Evolutionary conservation across 53 echinoderm and acorn worm genomes (phyloP).

Genomic region (Crossaster papposus): DNA sequence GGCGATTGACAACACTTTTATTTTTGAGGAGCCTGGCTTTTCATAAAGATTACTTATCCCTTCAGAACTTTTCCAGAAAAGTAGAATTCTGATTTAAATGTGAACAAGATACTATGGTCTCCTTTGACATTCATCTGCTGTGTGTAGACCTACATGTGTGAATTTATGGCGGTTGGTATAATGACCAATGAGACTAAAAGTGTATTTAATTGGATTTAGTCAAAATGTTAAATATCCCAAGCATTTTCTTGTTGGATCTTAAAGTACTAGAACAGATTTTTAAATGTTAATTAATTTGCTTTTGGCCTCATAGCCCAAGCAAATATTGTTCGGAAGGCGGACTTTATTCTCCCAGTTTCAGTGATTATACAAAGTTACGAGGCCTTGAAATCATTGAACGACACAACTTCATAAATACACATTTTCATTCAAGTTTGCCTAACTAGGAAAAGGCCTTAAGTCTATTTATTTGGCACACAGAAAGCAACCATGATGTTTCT

Average conservation of each 20-base stretch:
- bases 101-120: slow-evolving; percentile 14
- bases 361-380: too few species aligned
- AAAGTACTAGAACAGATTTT: neutral
- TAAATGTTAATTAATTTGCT: neutral
- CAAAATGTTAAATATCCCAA: neutral
- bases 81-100: neutral
- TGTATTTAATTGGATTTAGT: neutral
- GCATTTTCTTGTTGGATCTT: neutral
- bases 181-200: slow-evolving; percentile 54
- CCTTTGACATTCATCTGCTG: slow-evolving; percentile 14
- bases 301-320: too few species aligned
- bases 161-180: slow-evolving; percentile 57
- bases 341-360: too few species aligned
- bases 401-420: too few species aligned
- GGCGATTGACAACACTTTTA: too few species aligned
- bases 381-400: too few species aligned
- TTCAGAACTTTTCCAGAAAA: neutral
- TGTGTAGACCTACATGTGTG: slow-evolving; percentile 31
- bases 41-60: neutral
- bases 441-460: too few species aligned
- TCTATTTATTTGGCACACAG: too few species aligned
- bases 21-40: too few species aligned
- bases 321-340: too few species aligned
- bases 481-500: neutral
- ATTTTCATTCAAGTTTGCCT: too few species aligned